These are phyloP conservation scores for Iselma pallidipennis DNA, from an alignment of 2,888 invertebrate genomes.

Conservation along the genomic window DNA sequence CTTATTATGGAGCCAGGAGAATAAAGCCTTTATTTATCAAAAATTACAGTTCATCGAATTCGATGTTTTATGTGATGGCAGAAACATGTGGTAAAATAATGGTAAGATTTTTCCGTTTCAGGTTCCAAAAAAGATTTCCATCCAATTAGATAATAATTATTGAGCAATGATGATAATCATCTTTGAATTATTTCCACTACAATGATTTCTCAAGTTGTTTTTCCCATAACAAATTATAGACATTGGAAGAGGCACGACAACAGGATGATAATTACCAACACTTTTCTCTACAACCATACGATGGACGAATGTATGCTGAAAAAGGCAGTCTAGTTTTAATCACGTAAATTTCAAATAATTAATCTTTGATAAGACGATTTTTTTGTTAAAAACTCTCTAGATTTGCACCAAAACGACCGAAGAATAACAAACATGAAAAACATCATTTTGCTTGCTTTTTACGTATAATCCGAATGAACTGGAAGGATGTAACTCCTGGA, in stretches of 20 bases:
- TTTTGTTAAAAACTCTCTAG: not conserved
- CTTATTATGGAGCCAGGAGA: slow-evolving; percentile 50
- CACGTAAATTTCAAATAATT: slow-evolving; percentile 31
- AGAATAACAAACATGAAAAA: not conserved
- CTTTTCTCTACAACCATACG: slow-evolving; percentile 35
- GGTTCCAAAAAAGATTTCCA: not conserved
- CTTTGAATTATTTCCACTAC: not conserved
- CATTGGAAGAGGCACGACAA: slow-evolving; percentile 22
- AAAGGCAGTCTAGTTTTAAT: slow-evolving; percentile 33
- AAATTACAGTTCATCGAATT: slow-evolving; percentile 53
- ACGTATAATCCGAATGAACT: not conserved
- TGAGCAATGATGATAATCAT: not conserved
- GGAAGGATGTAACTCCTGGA: not conserved
- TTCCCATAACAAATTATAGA: slow-evolving; percentile 22
- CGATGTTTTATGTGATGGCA: slow-evolving; percentile 53
- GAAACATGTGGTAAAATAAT: slow-evolving; percentile 44
- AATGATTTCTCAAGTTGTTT: too few relatives aligned
- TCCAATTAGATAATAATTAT: not conserved
- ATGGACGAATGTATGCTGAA: slow-evolving; percentile 37
- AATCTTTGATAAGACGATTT: not conserved
- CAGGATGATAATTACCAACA: slow-evolving; percentile 30
- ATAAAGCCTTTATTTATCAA: slow-evolving; percentile 50
- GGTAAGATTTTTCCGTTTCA: slow-evolving; percentile 36
- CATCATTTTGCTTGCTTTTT: not conserved
- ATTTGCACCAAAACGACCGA: not conserved